Evolutionary conservation across 2,888 invertebrate genomes (phyloP).

Genomic region (Fragum sueziense): DNA sequence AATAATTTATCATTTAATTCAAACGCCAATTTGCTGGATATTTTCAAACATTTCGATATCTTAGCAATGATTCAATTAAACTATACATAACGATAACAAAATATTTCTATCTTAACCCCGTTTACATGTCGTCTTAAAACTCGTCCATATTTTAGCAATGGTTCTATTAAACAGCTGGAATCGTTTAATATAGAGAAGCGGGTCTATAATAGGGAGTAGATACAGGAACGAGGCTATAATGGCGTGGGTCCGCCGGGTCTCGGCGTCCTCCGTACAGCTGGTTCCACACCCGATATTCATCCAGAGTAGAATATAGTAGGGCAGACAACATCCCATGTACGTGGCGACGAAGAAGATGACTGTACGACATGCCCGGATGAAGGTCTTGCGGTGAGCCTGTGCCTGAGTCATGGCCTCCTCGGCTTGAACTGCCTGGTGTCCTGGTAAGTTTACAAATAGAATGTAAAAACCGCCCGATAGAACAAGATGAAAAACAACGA

Average conservation of each 20-base stretch:
- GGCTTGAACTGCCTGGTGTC: neutral
- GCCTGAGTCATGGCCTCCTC: slow-evolving; percentile 3
- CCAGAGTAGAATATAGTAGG: slow-evolving; percentile 33
- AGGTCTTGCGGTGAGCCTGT: slow-evolving; percentile 16
- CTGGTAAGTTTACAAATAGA: too few species aligned
- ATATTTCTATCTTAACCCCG: too few species aligned
- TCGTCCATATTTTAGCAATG: neutral
- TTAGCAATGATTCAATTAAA: too few species aligned
- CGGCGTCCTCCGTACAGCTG: slow-evolving; percentile 26
- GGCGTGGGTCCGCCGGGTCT: slow-evolving; percentile 21
- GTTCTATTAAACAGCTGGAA: slow-evolving; percentile 30
- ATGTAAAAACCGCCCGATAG: too few species aligned
- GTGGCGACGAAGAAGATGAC: slow-evolving; percentile 40
- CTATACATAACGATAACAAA: too few species aligned
- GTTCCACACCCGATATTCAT: slow-evolving; percentile 25
- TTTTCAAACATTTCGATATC: too few species aligned
- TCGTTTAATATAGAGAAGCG: slow-evolving; percentile 42
- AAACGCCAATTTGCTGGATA: too few species aligned
- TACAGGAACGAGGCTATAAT: slow-evolving; percentile 30
- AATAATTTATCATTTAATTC: too few species aligned
- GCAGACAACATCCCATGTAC: slow-evolving; percentile 41
- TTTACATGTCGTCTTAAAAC: too few species aligned
- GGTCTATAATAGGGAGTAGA: slow-evolving; percentile 40
- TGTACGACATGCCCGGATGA: slow-evolving; percentile 37
- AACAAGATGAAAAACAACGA: too few species aligned